A percentile compares a stretch with the other conserved stretches of the same genome.
phyloP scores from a whole-genome alignment of 2,888 invertebrate species.

The Hylaea fasciaria region DNA sequence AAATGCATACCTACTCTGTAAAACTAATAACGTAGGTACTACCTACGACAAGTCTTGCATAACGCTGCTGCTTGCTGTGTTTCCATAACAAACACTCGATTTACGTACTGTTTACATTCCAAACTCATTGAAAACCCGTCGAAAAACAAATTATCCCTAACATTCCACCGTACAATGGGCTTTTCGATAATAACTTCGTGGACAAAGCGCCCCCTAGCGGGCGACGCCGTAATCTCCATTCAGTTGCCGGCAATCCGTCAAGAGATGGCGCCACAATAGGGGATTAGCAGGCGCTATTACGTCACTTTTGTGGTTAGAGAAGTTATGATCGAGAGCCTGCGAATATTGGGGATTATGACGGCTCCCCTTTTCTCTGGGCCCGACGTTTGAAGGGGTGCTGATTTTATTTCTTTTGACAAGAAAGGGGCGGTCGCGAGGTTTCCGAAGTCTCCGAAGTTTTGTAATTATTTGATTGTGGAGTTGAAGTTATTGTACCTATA shows the following conservation, averaged over 20 bases:
- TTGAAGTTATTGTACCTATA: not conserved
- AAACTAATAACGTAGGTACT: no score
- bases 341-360: conserved; percentile 83
- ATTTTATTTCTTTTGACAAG: conserved; percentile 31
- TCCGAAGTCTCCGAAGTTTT: conserved; percentile 25
- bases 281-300: conserved; percentile 82
- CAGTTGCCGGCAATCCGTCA: conserved; percentile 78
- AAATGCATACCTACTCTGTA: no score
- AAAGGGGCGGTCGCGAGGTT: conserved; percentile 20
- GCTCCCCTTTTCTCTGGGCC: conserved; percentile 64
- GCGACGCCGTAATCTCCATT: conserved; percentile 71
- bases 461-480: conserved; percentile 11
- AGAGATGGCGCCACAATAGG: conserved; percentile 82
- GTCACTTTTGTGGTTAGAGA: conserved; percentile 72
- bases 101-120: conserved; percentile 27
- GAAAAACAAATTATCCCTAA: conserved; percentile 72
- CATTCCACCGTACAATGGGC: conserved; percentile 63
- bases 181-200: conserved; percentile 67
- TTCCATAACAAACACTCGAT: conserved; percentile 6
- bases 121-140: conserved; percentile 53
- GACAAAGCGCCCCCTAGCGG: conserved; percentile 76
- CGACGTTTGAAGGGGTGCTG: conserved; percentile 31
- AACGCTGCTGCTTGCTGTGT: no score
- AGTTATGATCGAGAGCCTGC: conserved; percentile 78
- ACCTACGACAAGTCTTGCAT: no score